Evolutionary conservation across 2,113 vertebrate species (phyloP).

Genomic region (Erpornis zantholeuca): DNA sequence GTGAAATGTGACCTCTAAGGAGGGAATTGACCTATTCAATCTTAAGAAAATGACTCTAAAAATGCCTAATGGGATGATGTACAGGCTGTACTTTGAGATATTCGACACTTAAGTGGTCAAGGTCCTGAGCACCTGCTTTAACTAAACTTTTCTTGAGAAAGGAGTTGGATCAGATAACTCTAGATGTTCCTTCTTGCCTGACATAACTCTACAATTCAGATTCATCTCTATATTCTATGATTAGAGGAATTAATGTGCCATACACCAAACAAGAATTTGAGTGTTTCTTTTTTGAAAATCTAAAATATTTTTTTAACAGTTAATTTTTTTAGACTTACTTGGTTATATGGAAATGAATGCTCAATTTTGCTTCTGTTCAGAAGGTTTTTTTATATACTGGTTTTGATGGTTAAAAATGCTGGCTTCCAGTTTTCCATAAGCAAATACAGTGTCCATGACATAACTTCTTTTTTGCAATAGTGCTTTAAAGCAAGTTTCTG

Average conservation of each 20-base stretch:
- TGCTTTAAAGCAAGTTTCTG: conserved; percentile 10
- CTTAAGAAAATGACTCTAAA: neutral
- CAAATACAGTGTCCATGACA: neutral
- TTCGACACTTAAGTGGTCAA: neutral
- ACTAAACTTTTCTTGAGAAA: neutral
- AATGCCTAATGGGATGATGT: neutral
- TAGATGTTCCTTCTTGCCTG: neutral
- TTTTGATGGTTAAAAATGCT: neutral
- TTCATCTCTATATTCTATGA: neutral
- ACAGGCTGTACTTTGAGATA: neutral
- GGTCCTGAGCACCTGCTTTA: neutral
- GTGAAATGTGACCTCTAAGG: neutral
- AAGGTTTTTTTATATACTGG: neutral
- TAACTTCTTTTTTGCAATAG: neutral
- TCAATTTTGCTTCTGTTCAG: neutral
- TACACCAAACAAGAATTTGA: neutral
- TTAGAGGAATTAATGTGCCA: neutral
- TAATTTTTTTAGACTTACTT: neutral
- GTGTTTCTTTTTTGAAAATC: too few species aligned
- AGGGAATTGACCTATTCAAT: neutral
- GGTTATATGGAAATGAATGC: neutral
- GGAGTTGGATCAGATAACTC: neutral
- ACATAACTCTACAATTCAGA: neutral
- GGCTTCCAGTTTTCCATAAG: neutral
- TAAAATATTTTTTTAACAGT: neutral